Percentiles rank a stretch among this genome's conserved stretches.
phyloP scores from a whole-genome alignment of 2,113 vertebrate genomes.

The Ctenodactylus gundi region DNA sequence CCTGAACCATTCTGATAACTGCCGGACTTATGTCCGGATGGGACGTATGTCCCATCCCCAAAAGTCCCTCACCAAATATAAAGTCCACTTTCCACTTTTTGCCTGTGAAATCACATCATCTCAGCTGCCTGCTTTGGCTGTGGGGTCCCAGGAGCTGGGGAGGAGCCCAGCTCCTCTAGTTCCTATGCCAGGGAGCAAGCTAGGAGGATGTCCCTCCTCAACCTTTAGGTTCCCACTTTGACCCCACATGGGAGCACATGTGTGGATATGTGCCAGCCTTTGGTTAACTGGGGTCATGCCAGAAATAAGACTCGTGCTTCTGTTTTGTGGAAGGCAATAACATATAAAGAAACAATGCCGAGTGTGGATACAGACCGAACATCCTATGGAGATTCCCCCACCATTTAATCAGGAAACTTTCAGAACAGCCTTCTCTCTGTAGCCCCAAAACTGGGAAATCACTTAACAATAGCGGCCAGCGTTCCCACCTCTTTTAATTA shows the following conservation, averaged over 20 bases:
- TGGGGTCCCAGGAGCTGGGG: not conserved
- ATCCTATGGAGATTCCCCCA: not conserved
- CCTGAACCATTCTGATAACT: not conserved
- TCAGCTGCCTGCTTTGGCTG: too few relatives aligned
- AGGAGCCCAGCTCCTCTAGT: not conserved
- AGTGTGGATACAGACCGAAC: not conserved
- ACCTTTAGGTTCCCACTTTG: not conserved
- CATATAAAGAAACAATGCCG: constrained; percentile 1
- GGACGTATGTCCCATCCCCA: not conserved
- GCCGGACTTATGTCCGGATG: not conserved
- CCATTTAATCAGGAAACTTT: constrained; percentile 56
- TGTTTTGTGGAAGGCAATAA: not conserved
- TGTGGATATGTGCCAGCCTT: constrained; percentile 32
- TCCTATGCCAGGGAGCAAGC: constrained; percentile 17
- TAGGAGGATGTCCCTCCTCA: not conserved
- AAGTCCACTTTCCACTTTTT: not conserved
- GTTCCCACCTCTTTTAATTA: constrained; percentile 64
- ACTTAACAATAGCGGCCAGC: constrained; percentile 49
- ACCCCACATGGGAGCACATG: not conserved
- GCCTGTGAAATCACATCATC: not conserved
- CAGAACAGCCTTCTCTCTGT: not conserved
- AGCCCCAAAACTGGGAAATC: constrained; percentile 51
- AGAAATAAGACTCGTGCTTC: too few relatives aligned
- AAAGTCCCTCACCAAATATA: not conserved
- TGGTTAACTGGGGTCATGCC: constrained; percentile 43